A percentile compares a stretch with the other conserved stretches of the same genome.
Conservation (phyloP, 2,797 vertebrate species). For the Chelonia mydas region DNA sequence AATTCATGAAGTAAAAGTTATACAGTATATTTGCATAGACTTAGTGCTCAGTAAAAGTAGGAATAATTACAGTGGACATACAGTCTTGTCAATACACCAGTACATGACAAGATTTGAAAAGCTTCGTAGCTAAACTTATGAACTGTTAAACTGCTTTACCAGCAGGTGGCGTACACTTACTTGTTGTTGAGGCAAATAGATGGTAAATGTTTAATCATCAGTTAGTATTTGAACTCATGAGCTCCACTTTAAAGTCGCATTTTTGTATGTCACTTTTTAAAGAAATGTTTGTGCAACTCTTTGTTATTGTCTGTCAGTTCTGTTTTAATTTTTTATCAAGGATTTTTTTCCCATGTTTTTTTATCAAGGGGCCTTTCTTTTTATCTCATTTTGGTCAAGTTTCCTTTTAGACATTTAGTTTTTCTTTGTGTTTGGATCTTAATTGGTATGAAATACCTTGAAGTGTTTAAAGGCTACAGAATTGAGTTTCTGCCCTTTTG, state of each 20-base stretch:
- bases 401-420: not conserved
- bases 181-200: not conserved
- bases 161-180: not conserved
- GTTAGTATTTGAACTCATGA: not conserved
- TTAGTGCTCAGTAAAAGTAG: not conserved
- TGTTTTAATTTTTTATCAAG: not conserved
- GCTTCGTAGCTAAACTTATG: not conserved
- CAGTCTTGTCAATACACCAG: not conserved
- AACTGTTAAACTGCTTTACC: not conserved
- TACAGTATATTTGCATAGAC: not conserved
- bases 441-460: not conserved
- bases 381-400: not conserved
- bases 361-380: not conserved
- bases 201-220: not conserved
- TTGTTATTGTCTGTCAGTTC: not conserved
- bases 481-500: not conserved
- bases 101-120: not conserved
- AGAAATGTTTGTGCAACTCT: not conserved
- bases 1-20: not conserved
- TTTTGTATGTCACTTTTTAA: not conserved
- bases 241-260: not conserved
- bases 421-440: not conserved
- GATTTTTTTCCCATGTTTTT: not conserved
- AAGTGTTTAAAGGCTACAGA: not conserved
- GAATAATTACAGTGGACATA: not conserved